Percentiles rank a stretch among this genome's conserved stretches.
These are phyloP conservation scores for Scophthalmus maximus DNA, from an alignment of 2,113 vertebrate species.

Conservation along the genomic window DNA sequence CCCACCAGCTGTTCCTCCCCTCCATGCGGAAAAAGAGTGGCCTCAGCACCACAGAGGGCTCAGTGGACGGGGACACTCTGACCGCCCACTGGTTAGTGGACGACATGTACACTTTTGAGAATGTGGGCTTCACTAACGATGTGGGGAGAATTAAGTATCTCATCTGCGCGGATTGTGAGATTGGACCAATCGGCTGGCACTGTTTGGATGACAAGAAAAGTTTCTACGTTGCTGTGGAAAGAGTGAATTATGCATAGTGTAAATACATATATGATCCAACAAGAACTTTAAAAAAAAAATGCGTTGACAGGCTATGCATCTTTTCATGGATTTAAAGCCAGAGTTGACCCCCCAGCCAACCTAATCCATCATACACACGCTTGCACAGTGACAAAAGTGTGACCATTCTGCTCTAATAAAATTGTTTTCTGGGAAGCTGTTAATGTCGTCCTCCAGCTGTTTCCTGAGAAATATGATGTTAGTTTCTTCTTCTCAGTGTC, in stretches of 20 bases:
- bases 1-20: conserved; percentile 89
- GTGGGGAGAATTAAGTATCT: conserved; percentile 95
- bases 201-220: conserved; percentile 93
- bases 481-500: not conserved
- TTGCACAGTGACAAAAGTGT: conserved; percentile 23
- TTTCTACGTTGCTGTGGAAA: conserved; percentile 93
- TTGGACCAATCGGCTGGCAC: conserved; percentile 98
- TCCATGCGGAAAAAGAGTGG: conserved; percentile 91
- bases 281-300: conserved; percentile 44
- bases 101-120: conserved; percentile 96
- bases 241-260: conserved; percentile 89
- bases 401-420: conserved; percentile 60
- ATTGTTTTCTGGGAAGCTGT: conserved; percentile 24
- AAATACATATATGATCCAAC: conserved; percentile 3
- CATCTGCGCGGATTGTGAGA: conserved; percentile 97
- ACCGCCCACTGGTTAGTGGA: conserved; percentile 93
- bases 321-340: conserved; percentile 35
- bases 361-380: conserved; percentile 13
- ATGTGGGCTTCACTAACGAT: conserved; percentile 96
- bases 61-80: conserved; percentile 86
- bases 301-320: conserved; percentile 44
- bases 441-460: conserved; percentile 2
- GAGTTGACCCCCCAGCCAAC: conserved; percentile 2
- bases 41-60: conserved; percentile 72
- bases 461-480: not conserved